These are phyloP conservation scores for Tragelaphus scriptus DNA, from an alignment of 2,113 vertebrate genomes.

Conservation along the genomic window DNA sequence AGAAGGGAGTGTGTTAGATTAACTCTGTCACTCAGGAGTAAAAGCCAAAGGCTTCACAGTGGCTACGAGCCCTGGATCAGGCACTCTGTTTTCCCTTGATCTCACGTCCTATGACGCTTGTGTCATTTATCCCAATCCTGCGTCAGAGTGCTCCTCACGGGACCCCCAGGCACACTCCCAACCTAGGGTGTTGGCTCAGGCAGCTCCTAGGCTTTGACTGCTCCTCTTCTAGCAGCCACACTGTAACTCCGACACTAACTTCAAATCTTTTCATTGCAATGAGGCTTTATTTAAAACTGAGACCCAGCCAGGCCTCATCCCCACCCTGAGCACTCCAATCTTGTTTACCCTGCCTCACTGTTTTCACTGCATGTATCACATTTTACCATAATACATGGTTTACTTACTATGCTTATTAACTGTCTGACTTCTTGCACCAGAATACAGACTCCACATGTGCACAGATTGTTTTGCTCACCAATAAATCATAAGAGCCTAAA, in stretches of 20 bases:
- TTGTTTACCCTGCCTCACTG: background rate
- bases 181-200: background rate
- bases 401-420: background rate
- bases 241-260: background rate
- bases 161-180: background rate
- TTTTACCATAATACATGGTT: background rate
- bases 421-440: background rate
- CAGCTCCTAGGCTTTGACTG: background rate
- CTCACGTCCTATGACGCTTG: background rate
- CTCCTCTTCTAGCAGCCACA: background rate
- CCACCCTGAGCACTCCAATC: background rate
- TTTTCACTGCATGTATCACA: background rate
- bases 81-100: background rate
- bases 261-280: background rate
- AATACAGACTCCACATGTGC: background rate
- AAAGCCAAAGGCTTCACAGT: conserved; percentile 12
- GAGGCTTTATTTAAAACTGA: background rate
- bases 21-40: conserved; percentile 49
- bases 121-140: background rate
- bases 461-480: background rate
- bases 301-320: background rate
- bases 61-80: background rate
- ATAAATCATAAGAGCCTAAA: background rate
- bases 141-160: background rate
- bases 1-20: conserved; percentile 44